phyloP scores from a whole-genome alignment of 2,888 invertebrate genomes.

The Xanthorhoe spadicearia region DNA sequence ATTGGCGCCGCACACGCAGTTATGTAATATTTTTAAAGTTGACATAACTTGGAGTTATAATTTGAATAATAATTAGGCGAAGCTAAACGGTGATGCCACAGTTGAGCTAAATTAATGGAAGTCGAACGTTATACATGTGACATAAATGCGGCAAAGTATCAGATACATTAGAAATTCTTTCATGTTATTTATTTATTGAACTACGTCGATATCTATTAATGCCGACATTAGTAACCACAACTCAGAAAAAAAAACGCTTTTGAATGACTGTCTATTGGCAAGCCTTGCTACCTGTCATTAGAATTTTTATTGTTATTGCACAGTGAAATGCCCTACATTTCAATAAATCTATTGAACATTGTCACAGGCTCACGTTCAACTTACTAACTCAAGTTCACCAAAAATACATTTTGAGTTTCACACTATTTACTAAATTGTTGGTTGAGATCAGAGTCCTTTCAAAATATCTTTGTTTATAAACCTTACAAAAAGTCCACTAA shows the following conservation, averaged over 20 bases:
- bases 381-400: no score
- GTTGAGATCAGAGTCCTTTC: background rate
- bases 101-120: background rate
- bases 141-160: background rate
- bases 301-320: no score
- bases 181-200: no score
- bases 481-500: constrained; percentile 7
- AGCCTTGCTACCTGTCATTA: no score
- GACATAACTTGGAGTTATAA: constrained; percentile 1
- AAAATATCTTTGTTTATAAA: background rate
- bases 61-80: constrained; percentile 3
- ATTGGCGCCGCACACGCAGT: constrained; percentile 17
- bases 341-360: no score
- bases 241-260: no score
- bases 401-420: background rate
- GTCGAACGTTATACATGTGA: background rate
- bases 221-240: no score
- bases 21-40: constrained; percentile 13
- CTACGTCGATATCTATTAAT: no score
- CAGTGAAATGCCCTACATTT: no score
- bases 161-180: background rate
- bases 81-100: background rate
- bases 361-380: no score
- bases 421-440: background rate
- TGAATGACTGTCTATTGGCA: no score